These are phyloP conservation scores for Patella ulyssiponensis DNA, from an alignment of 2,888 invertebrate species.

Conservation along the genomic window DNA sequence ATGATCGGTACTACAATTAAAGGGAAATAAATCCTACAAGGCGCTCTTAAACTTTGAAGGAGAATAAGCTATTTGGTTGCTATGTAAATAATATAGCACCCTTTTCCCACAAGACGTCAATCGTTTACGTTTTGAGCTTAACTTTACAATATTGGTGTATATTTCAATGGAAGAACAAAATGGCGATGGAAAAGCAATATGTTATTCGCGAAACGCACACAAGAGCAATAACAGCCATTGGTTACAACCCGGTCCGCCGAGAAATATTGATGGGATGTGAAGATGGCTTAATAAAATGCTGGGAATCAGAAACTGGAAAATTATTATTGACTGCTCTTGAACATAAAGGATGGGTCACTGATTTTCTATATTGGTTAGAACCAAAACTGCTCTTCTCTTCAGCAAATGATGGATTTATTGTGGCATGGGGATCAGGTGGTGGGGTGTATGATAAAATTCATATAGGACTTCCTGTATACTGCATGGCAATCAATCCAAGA, in stretches of 20 bases:
- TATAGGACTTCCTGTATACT: slow-evolving; percentile 69
- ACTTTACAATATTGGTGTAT: too few relatives aligned
- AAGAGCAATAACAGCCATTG: slow-evolving; percentile 67
- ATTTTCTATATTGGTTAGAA: slow-evolving; percentile 69
- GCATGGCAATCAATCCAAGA: slow-evolving; percentile 68
- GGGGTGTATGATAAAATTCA: slow-evolving; percentile 60
- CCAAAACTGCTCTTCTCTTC: slow-evolving; percentile 67
- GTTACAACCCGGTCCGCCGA: slow-evolving; percentile 66
- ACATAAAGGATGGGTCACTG: slow-evolving; percentile 71
- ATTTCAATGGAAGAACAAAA: slow-evolving; percentile 36
- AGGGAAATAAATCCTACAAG: too few relatives aligned
- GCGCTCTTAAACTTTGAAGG: too few relatives aligned
- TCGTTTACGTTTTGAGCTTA: too few relatives aligned
- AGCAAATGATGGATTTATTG: slow-evolving; percentile 68
- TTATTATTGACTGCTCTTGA: slow-evolving; percentile 59
- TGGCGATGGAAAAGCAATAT: slow-evolving; percentile 71
- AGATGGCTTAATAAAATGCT: slow-evolving; percentile 70
- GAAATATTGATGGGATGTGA: slow-evolving; percentile 71
- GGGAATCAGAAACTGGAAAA: slow-evolving; percentile 69
- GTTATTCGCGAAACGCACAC: slow-evolving; percentile 66
- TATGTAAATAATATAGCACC: too few relatives aligned
- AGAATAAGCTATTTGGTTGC: too few relatives aligned
- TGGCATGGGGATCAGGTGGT: slow-evolving; percentile 66
- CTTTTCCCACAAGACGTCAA: too few relatives aligned
- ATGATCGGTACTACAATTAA: too few relatives aligned